Conservation (phyloP, 2,113 vertebrate species). For the Capreolus pygargus region DNA sequence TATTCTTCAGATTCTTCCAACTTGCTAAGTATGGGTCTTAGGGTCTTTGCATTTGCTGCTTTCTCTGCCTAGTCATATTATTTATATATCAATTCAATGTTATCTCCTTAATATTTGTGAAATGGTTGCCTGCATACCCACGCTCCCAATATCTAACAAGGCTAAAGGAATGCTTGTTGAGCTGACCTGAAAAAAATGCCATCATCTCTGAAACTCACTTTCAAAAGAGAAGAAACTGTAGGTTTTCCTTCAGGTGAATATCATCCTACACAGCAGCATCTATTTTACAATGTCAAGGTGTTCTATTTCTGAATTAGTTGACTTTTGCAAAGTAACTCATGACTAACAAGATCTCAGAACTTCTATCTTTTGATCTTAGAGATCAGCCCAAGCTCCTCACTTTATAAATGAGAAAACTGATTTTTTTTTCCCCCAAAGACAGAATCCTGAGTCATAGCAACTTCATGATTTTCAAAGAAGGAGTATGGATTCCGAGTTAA, state of each 20-base stretch:
- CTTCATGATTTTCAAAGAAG: not conserved
- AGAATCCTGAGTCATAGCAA: not conserved
- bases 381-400: not conserved
- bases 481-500: not conserved
- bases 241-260: not conserved
- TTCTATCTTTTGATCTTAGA: not conserved
- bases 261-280: not conserved
- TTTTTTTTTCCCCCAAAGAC: not conserved
- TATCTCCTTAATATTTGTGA: not conserved
- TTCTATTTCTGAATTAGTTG: not conserved
- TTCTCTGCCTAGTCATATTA: not conserved
- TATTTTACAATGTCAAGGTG: not conserved
- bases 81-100: not conserved
- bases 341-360: not conserved
- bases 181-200: not conserved
- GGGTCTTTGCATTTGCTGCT: not conserved
- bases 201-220: not conserved
- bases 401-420: not conserved
- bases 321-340: not conserved
- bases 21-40: not conserved
- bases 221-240: not conserved
- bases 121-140: not conserved
- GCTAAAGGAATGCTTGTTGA: slow-evolving; percentile 11
- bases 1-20: not conserved
- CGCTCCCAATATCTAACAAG: not conserved